Conservation (phyloP, 2,888 invertebrate species). For the Cheilosia vulpina region DNA sequence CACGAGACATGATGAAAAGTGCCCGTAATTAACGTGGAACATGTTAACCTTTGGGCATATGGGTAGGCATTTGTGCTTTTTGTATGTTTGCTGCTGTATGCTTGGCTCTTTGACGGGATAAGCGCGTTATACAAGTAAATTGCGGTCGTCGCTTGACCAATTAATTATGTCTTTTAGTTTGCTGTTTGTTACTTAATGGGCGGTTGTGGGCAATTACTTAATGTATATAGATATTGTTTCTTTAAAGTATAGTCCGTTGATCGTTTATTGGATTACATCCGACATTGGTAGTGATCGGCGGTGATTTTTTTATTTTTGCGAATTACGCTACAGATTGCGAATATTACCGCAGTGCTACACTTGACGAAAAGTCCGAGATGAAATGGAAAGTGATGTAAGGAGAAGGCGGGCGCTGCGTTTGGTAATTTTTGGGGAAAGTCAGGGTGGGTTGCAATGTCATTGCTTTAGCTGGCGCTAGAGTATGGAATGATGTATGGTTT, state of each 20-base stretch:
- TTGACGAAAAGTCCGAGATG: conserved; percentile 15
- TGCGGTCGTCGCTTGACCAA: conserved; percentile 38
- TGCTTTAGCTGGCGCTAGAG: background rate
- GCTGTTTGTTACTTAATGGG: conserved; percentile 36
- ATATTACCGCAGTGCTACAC: conserved; percentile 8
- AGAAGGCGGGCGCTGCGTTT: background rate
- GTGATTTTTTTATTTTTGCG: background rate
- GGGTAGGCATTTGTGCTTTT: conserved; percentile 10
- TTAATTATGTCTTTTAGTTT: conserved; percentile 60
- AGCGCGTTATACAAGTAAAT: conserved; percentile 44
- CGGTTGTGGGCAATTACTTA: conserved; percentile 42
- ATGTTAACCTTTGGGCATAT: conserved; percentile 44
- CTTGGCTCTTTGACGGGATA: conserved; percentile 15
- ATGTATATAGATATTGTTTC: conserved; percentile 16
- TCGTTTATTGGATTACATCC: conserved; percentile 27
- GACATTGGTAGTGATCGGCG: background rate
- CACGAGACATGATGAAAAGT: conserved; percentile 35
- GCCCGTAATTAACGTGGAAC: conserved; percentile 47
- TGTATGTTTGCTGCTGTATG: background rate
- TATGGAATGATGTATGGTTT: background rate
- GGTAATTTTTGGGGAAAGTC: background rate
- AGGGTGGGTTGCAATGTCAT: background rate
- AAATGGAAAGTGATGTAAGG: conserved; percentile 10
- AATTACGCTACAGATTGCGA: conserved; percentile 13
- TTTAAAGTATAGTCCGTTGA: background rate